These are phyloP conservation scores for Saturnia japonica DNA, from an alignment of 2,888 invertebrate genomes.

Conservation along the genomic window DNA sequence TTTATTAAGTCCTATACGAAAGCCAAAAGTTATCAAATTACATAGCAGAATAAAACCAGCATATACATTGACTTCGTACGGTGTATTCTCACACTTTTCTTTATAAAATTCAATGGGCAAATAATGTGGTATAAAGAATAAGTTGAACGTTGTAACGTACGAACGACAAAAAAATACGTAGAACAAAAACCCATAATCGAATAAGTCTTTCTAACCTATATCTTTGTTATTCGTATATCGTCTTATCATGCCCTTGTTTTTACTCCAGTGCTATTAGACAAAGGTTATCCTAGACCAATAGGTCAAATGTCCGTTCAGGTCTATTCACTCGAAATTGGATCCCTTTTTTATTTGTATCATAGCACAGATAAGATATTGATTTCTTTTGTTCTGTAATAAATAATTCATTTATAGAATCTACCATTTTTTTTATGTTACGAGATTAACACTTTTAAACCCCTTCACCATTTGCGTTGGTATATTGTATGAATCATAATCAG, in stretches of 20 bases:
- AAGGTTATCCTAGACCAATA: not conserved
- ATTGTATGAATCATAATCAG: too few species aligned
- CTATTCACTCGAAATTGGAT: not conserved
- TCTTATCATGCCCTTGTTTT: not conserved
- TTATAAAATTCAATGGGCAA: too few species aligned
- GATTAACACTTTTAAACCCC: too few species aligned
- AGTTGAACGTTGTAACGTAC: too few species aligned
- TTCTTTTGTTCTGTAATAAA: not conserved
- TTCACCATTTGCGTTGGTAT: too few species aligned
- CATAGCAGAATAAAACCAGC: not conserved
- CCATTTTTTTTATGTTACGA: not conserved
- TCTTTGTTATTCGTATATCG: not conserved
- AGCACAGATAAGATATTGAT: conserved; percentile 1
- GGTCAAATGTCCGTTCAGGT: conserved; percentile 1
- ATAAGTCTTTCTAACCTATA: not conserved
- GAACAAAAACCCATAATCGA: not conserved
- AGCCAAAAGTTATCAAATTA: not conserved
- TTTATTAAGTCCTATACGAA: not conserved
- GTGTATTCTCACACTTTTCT: not conserved
- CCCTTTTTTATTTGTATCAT: conserved; percentile 5
- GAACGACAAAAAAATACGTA: not conserved
- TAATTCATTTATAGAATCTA: conserved; percentile 5
- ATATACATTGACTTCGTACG: not conserved
- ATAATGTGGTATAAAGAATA: too few species aligned
- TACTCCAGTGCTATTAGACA: conserved; percentile 5